A percentile compares a stretch with the other conserved stretches of the same genome.
Conservation (phyloP, 2,888 invertebrate genomes). For the Agrotis exclamationis region DNA sequence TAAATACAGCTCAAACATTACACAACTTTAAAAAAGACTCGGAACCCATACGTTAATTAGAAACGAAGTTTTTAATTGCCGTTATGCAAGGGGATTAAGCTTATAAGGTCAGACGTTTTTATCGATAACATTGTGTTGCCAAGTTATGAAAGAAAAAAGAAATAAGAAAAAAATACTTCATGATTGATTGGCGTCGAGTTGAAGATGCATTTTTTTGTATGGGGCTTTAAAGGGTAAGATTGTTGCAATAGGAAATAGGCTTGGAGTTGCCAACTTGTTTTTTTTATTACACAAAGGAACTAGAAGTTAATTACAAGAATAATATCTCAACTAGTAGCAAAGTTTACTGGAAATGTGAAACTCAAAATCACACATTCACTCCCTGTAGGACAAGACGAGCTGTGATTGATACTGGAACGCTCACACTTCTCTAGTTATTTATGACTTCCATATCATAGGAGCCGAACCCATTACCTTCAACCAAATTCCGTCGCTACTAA, state of each 20-base stretch:
- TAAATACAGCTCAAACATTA: slow-evolving; percentile 2
- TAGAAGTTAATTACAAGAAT: not conserved
- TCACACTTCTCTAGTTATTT: not conserved
- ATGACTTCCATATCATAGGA: not conserved
- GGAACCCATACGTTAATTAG: slow-evolving; percentile 50
- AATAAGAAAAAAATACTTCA: slow-evolving; percentile 57
- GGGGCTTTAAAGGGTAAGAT: slow-evolving; percentile 41
- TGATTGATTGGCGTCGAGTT: slow-evolving; percentile 67
- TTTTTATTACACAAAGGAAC: not conserved
- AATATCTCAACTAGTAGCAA: not conserved
- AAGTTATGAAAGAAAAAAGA: slow-evolving; percentile 50
- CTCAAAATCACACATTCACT: not conserved
- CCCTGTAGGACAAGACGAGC: not conserved
- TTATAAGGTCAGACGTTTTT: slow-evolving; percentile 74
- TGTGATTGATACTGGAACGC: no score
- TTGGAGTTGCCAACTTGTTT: not conserved
- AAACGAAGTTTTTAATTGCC: slow-evolving; percentile 65
- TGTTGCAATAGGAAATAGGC: not conserved
- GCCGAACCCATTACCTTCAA: not conserved
- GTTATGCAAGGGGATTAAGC: slow-evolving; percentile 72
- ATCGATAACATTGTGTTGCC: slow-evolving; percentile 58
- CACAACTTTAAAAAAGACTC: slow-evolving; percentile 4
- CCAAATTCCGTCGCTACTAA: no score
- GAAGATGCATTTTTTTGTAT: slow-evolving; percentile 46
- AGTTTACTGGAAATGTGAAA: not conserved